These are phyloP conservation scores for Zygogramma bicolorata DNA, from an alignment of 2,888 invertebrate species.

Conservation along the genomic window DNA sequence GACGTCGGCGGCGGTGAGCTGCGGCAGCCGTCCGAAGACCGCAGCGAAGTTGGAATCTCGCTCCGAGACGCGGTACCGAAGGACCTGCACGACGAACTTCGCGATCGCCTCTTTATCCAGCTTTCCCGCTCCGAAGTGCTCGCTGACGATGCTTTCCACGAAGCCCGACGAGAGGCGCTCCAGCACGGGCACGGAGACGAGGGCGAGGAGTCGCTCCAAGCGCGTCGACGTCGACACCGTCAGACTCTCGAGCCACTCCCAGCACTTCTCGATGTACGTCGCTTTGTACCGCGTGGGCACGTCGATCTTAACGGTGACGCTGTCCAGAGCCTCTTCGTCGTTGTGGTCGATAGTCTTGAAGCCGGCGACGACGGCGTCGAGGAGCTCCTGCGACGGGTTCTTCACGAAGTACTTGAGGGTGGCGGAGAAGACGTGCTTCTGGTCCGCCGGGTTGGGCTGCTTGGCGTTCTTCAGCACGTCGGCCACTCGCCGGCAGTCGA, in stretches of 20 bases:
- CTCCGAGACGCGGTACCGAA: conserved; percentile 21
- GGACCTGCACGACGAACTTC: conserved; percentile 10
- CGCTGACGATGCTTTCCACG: conserved; percentile 13
- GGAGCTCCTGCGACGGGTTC: conserved; percentile 41
- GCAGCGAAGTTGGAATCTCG: conserved; percentile 14
- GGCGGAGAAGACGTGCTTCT: conserved; percentile 45
- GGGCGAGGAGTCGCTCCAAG: conserved; percentile 13
- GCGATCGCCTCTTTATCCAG: not conserved
- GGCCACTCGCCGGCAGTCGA: conserved; percentile 31
- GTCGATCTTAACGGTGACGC: not conserved
- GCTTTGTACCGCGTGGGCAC: conserved; percentile 39
- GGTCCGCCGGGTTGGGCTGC: conserved; percentile 37
- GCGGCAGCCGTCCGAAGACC: not conserved
- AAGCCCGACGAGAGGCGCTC: conserved; percentile 12
- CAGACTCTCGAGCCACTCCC: conserved; percentile 41
- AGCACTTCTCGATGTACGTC: conserved; percentile 38
- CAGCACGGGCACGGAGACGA: conserved; percentile 14
- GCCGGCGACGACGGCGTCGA: conserved; percentile 37
- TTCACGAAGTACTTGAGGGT: conserved; percentile 47
- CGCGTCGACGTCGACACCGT: conserved; percentile 26
- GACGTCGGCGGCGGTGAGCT: not conserved
- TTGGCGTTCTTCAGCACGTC: conserved; percentile 26
- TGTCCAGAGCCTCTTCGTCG: conserved; percentile 41
- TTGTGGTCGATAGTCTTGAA: conserved; percentile 42
- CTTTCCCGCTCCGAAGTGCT: conserved; percentile 14